Evolutionary conservation across 2,113 vertebrate genomes (phyloP).

Genomic region (Mormoops blainvillei): DNA sequence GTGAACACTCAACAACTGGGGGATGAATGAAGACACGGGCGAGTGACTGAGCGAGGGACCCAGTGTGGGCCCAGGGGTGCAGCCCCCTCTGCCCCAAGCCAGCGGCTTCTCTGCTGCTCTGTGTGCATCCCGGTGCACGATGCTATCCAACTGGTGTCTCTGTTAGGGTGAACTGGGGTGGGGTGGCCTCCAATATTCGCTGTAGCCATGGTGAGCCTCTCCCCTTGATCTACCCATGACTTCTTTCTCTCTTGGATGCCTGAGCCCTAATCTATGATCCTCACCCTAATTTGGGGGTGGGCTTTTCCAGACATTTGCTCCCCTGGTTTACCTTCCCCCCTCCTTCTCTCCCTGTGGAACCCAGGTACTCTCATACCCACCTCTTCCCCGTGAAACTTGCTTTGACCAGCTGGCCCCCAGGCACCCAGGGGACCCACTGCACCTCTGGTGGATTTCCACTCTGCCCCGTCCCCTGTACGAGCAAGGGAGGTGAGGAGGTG

Average conservation of each 20-base stretch:
- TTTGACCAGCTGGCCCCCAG: background rate
- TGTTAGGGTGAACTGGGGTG: background rate
- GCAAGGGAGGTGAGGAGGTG: too few relatives aligned
- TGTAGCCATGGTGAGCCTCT: background rate
- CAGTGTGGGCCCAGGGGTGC: background rate
- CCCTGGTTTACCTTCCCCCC: too few relatives aligned
- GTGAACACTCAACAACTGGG: rapidly evolving
- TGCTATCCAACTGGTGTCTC: background rate
- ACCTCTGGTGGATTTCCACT: background rate
- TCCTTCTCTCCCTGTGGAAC: background rate
- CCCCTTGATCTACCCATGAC: background rate
- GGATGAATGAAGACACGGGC: rapidly evolving
- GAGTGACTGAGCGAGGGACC: background rate
- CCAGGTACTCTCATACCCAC: too few relatives aligned
- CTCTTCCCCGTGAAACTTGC: background rate
- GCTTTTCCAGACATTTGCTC: background rate
- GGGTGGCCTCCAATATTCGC: too few relatives aligned
- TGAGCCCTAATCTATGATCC: background rate
- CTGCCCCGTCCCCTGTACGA: background rate
- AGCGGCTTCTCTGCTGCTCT: rapidly evolving
- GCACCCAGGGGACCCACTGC: background rate
- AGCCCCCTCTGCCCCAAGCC: background rate
- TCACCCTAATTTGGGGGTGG: background rate
- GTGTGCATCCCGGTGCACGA: rapidly evolving
- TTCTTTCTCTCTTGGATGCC: background rate